Conservation (phyloP, 2,888 invertebrate genomes). For the Hirtodrosophila histrioides region DNA sequence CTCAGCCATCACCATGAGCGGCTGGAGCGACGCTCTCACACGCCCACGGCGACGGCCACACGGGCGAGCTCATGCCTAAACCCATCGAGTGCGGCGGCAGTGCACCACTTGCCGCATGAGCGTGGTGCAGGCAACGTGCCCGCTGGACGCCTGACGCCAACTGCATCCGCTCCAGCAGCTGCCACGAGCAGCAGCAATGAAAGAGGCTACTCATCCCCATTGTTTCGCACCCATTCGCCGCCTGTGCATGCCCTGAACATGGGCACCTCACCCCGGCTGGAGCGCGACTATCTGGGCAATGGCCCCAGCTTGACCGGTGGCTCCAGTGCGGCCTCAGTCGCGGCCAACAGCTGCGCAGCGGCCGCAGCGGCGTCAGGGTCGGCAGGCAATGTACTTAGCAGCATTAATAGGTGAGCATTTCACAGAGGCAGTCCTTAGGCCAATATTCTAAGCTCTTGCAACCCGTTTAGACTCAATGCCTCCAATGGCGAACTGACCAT, state of each 20-base stretch:
- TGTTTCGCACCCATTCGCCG: constrained; percentile 70
- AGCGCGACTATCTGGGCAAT: constrained; percentile 80
- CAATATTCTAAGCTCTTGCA: not conserved
- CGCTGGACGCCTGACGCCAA: constrained; percentile 56
- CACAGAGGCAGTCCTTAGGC: rapidly evolving
- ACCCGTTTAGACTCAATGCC: constrained; percentile 87
- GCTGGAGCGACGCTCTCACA: constrained; percentile 63
- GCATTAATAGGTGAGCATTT: constrained; percentile 87
- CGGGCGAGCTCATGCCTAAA: constrained; percentile 34
- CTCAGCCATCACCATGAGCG: constrained; percentile 73
- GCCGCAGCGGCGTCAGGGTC: constrained; percentile 51
- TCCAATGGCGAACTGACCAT: constrained; percentile 93
- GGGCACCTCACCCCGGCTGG: constrained; percentile 74
- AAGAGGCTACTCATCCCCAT: constrained; percentile 81
- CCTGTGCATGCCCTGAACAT: constrained; percentile 65
- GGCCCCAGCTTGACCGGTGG: constrained; percentile 62
- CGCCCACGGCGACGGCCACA: constrained; percentile 71
- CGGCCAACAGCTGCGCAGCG: constrained; percentile 59
- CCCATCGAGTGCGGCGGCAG: constrained; percentile 28
- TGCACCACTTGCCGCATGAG: constrained; percentile 50
- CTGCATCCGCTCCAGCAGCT: constrained; percentile 40
- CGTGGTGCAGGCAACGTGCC: constrained; percentile 25
- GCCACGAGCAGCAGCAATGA: constrained; percentile 63
- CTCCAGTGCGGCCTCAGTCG: constrained; percentile 29
- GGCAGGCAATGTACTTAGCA: constrained; percentile 86